Conservation (phyloP, 2,113 vertebrate species). For the western clawed frog (Xenopus tropicalis) region UCB_Xtro_10.0 CM004445.2:28385501-28386000, state of each 20-base stretch:
- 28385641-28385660: neutral
- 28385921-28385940: constrained; percentile 39
- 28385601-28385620: constrained; percentile 14
- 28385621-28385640: constrained; percentile 4
- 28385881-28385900: constrained; percentile 23
- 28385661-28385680: constrained; percentile 6
- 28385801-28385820: constrained; percentile 13
- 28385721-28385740: constrained; percentile 19
- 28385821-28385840: constrained; percentile 3
- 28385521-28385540: constrained; percentile 35
- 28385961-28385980: constrained; percentile 31
- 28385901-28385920: constrained; percentile 39
- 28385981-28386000: constrained; percentile 33
- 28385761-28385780: constrained; percentile 33
- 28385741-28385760: constrained; percentile 28
- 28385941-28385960: constrained; percentile 41
- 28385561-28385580: constrained; percentile 17
- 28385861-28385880: constrained; percentile 27
- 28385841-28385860: constrained; percentile 11
- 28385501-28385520: constrained; percentile 15
- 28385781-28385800: constrained; percentile 3
- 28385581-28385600: neutral
- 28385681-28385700: constrained; percentile 1
- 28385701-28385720: neutral
- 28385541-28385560: constrained; percentile 31